Conservation (phyloP, 2,888 invertebrate genomes). For the Catocala nupta region DNA sequence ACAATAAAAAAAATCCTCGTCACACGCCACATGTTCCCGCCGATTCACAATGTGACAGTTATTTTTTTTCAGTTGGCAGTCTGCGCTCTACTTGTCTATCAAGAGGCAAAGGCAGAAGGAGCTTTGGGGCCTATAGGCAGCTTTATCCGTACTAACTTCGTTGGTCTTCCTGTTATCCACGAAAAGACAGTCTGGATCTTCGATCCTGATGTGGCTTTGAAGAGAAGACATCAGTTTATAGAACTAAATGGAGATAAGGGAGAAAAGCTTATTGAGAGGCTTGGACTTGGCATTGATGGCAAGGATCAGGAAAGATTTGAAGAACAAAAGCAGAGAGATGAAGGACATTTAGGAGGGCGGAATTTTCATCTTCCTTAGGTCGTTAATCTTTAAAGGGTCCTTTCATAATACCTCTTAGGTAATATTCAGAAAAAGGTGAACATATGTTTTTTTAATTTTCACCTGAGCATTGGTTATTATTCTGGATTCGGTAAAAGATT, state of each 20-base stretch:
- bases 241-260: conserved; percentile 89
- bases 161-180: conserved; percentile 89
- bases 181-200: conserved; percentile 88
- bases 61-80: conserved; percentile 68
- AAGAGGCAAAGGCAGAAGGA: conserved; percentile 51
- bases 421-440: no score
- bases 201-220: conserved; percentile 89
- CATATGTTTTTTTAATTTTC: no score
- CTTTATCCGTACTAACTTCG: conserved; percentile 83
- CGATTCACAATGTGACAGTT: no score
- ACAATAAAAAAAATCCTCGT: no score
- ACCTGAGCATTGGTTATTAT: no score
- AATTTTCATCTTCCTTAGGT: conserved; percentile 70
- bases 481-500: no score
- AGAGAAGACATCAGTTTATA: conserved; percentile 88
- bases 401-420: no score
- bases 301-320: conserved; percentile 84
- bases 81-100: conserved; percentile 59
- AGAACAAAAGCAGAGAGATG: conserved; percentile 85
- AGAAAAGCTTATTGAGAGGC: conserved; percentile 88
- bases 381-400: no score
- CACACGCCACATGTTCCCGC: no score
- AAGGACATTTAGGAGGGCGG: conserved; percentile 86
- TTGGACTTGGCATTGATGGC: conserved; percentile 90
- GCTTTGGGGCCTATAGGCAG: conserved; percentile 66